Base-by-base conservation (phyloP, 2,113 vertebrate species). In the Pogona vitticeps region DNA sequence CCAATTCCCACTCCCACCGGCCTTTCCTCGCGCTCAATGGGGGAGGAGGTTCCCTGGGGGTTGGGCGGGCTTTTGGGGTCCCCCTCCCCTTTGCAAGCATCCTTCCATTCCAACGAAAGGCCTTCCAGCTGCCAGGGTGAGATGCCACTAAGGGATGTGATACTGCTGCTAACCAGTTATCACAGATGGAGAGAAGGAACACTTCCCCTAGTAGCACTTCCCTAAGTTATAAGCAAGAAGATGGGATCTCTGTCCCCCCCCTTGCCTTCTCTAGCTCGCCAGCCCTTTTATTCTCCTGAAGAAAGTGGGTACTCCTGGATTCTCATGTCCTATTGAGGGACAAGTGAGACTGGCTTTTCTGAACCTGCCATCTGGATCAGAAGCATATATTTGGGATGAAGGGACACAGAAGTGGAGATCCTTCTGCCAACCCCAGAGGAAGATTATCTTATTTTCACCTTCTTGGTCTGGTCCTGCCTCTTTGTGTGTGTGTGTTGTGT, bases 151-250 rank as follows among this genome's bases (percentile, higher is more conserved):
- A 7, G 17, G 71, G 33, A 38, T 23, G 28, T 2, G 15, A 28
- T 2, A 7, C 4, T 26, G 26, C 18, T 33, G 23, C 12, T 15
- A 0, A 71, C 77, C 78, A 31, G 76, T 28, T 68, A 21, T 61
- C 84, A 88, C 71, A 85, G 85, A 40, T 0, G 90, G 88, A 2
- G 90, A 2, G 86, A 21, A 90, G 89, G 13, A 46, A 85, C n/a
- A 23, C 13, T n/a, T n/a, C n/a, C 88, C 80, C 88, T 79, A n/a
- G 88, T 86, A 85, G 88, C 90, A 84, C 87, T 88, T 92, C 88
- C 89, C 73, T 78, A 52, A 10, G 5, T 10, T 80, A 73, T 21
- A 83, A 91, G 86, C 90, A 42, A 83, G n/a, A 63, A 88, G 88
- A 20, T 7, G 36, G 23, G 67, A 82, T 78, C 90, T 89, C 84